Conservation (phyloP, 1,140 invertebrate genomes). For the Ridgeia piscesae region DNA sequence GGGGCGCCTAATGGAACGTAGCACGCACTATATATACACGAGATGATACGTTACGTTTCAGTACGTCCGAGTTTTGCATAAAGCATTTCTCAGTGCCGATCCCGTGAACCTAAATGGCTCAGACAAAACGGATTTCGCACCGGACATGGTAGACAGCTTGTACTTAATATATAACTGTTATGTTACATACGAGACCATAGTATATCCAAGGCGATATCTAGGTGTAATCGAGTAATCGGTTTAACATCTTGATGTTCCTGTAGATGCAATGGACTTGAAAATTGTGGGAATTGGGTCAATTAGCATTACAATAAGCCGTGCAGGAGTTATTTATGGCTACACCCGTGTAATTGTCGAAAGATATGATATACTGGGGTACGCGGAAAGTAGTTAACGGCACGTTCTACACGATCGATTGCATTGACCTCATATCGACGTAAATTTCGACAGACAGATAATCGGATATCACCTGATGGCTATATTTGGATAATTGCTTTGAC, state of each 20-base stretch:
- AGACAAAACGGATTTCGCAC: not conserved
- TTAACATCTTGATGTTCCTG: not conserved
- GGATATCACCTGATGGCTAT: too few relatives aligned
- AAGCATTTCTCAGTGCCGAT: not conserved
- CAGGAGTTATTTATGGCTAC: too few relatives aligned
- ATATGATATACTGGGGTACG: too few relatives aligned
- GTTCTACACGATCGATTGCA: too few relatives aligned
- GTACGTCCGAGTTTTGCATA: not conserved
- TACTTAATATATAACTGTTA: not conserved
- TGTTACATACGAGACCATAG: not conserved
- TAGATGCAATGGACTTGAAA: not conserved
- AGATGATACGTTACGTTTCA: not conserved
- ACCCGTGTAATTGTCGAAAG: too few relatives aligned
- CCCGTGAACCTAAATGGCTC: not conserved
- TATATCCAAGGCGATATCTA: not conserved
- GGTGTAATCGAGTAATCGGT: not conserved
- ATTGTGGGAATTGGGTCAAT: not conserved
- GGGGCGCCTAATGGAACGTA: not conserved
- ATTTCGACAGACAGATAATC: too few relatives aligned
- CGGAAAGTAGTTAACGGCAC: too few relatives aligned
- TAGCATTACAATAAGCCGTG: too few relatives aligned
- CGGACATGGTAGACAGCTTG: not conserved
- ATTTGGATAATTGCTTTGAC: too few relatives aligned
- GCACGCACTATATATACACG: not conserved
- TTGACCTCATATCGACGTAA: too few relatives aligned